These are phyloP conservation scores for Tiliqua scincoides DNA, from an alignment of 2,113 vertebrate species.

Conservation along the genomic window DNA sequence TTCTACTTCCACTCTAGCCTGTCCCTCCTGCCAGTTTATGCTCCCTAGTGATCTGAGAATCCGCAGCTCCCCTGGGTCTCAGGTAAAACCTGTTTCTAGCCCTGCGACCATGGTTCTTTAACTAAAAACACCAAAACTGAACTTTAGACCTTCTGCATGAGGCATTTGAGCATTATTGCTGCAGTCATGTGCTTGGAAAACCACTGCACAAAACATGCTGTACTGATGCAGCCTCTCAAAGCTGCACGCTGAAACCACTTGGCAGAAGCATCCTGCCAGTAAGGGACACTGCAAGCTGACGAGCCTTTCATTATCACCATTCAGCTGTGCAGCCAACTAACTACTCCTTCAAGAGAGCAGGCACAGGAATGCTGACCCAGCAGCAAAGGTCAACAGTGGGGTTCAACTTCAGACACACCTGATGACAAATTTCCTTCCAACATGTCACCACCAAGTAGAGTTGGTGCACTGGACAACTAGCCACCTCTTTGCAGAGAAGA, in stretches of 20 bases:
- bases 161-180: no score
- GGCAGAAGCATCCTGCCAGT: background rate
- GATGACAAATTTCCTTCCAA: background rate
- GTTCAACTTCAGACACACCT: background rate
- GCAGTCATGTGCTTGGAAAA: no score
- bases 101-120: background rate
- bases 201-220: background rate
- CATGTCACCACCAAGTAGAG: background rate
- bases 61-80: no score
- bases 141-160: background rate
- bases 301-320: background rate
- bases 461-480: background rate
- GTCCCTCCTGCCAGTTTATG: background rate
- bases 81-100: background rate
- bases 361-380: background rate
- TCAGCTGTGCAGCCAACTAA: background rate
- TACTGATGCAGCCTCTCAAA: background rate
- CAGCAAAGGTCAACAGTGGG: background rate
- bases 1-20: background rate
- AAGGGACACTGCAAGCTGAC: background rate
- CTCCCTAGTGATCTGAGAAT: no score
- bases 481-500: background rate
- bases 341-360: background rate
- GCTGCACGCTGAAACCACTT: background rate
- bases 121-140: background rate